Percentiles rank a stretch among this genome's conserved stretches.
These are phyloP conservation scores for Caenorhabditis doughertyi DNA, from an alignment of 2,888 invertebrate species.

Conservation along the genomic window DNA sequence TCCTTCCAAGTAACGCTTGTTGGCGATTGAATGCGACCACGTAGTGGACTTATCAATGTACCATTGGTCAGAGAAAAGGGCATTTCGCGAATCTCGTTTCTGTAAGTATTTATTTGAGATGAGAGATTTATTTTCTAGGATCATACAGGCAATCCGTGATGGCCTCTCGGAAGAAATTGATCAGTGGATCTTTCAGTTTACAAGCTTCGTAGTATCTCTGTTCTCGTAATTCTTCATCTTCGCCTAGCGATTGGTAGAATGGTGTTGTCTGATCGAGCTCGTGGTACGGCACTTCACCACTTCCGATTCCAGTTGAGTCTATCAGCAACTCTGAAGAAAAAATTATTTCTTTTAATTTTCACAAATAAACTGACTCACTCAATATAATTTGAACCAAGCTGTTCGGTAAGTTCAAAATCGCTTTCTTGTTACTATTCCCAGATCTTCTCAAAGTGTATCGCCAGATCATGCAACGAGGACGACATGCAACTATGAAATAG, in stretches of 20 bases:
- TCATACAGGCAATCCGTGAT: slow-evolving; percentile 51
- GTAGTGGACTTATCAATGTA: slow-evolving; percentile 15
- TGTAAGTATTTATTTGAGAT: neutral
- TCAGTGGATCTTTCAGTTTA: slow-evolving; percentile 29
- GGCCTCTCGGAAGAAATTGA: slow-evolving; percentile 23
- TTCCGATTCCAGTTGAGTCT: slow-evolving; percentile 40
- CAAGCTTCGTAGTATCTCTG: slow-evolving; percentile 11
- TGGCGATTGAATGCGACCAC: neutral
- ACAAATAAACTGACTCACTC: slow-evolving; percentile 1
- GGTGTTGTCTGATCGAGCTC: slow-evolving; percentile 7
- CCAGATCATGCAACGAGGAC: slow-evolving; percentile 55
- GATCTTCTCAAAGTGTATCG: slow-evolving; percentile 46
- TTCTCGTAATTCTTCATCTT: neutral
- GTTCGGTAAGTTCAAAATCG: slow-evolving; percentile 36
- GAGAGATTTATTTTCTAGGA: neutral
- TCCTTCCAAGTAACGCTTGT: slow-evolving; percentile 42
- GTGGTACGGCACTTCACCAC: neutral
- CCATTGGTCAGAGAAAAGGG: slow-evolving; percentile 40
- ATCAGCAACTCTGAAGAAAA: slow-evolving; percentile 34
- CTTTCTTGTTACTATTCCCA: slow-evolving; percentile 31
- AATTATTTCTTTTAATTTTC: neutral
- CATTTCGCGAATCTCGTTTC: slow-evolving; percentile 62
- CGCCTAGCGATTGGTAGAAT: slow-evolving; percentile 35
- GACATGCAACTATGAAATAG: slow-evolving; percentile 40
- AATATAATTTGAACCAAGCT: neutral